A percentile compares a stretch with the other conserved stretches of the same genome.
Conservation (phyloP, 1,140 invertebrate species). For the Orchesella cincta region DNA sequence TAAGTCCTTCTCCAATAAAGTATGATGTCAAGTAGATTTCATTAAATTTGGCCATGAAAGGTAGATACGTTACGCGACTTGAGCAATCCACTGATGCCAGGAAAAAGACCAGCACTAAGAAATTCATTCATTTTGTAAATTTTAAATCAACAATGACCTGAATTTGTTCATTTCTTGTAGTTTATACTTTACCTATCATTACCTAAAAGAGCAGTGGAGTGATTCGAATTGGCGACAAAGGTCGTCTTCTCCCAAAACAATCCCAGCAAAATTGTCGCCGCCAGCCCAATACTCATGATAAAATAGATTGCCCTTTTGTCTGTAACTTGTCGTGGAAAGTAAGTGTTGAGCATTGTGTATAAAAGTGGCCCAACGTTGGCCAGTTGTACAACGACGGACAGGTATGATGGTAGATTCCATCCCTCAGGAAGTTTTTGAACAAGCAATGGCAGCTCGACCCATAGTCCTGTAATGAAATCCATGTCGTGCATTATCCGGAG, state of each 20-base stretch:
- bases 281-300: constrained; percentile 67
- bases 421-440: constrained; percentile 79
- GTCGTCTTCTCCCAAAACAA: constrained; percentile 74
- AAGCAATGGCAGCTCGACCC: constrained; percentile 83
- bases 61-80: constrained; percentile 86
- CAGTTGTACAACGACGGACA: constrained; percentile 78
- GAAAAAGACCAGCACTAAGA: constrained; percentile 69
- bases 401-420: constrained; percentile 83
- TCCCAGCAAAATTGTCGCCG: constrained; percentile 69
- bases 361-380: constrained; percentile 81
- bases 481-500: neutral
- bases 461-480: constrained; percentile 59
- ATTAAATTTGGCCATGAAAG: constrained; percentile 82
- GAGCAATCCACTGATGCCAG: constrained; percentile 86
- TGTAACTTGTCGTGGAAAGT: constrained; percentile 59
- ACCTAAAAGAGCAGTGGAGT: constrained; percentile 71
- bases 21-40: constrained; percentile 70
- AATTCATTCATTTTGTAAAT: neutral
- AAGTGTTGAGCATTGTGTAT: constrained; percentile 63
- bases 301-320: constrained; percentile 69
- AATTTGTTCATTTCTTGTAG: neutral
- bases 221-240: constrained; percentile 62
- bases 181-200: neutral
- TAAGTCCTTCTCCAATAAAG: constrained; percentile 76
- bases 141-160: neutral